Evolutionary conservation across 1,140 invertebrate genomes (phyloP), one percentile per base, ranked within the genome.

Genomic region (Oedothorax gibbosus): DNA sequence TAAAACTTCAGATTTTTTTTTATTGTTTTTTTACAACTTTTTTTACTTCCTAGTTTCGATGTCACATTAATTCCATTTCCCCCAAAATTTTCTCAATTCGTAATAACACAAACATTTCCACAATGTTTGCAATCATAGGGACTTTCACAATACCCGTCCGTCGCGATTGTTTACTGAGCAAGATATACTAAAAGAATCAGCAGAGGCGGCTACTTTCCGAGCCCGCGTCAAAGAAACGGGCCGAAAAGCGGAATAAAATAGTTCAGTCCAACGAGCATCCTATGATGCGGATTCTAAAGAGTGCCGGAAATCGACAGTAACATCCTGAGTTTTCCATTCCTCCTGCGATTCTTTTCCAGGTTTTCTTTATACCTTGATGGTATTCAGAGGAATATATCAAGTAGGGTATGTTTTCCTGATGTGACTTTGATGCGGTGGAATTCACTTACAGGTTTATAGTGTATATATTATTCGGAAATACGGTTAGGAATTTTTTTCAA

Each of bases 201-300:
- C 20, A 77, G 21, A 15, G 65, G 57, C 51, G 77, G 77, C 62
- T 68, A 79, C 68, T 79, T 79, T 68, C 64, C 77, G 21, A 66
- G 62, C 77, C 18, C 49, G n/a, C 65, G 60, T 77, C 60, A 77
- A 56, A 62, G 62, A 11, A 18, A 51, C 21, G 56, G 15, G 75
- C 18, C 54, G 54, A 18, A 79, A 57, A 54, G 77, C 77, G 77
- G 65, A 79, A 79, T 79, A 79, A 79, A 79, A 79, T 79, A 66
- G 77, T 79, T 68, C 51, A 65, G 51, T 56, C 35, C 62, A 79
- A 56, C 64, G 62, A 56, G 77, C 64, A 68, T 68, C 77, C 20
- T 56, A 66, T 79, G 77, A 79, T 68, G 77, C 77, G 77, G 54
- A 68, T 10, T 75, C 18, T 5, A 75, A 20, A 18, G 60, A 77